Evolutionary conservation across 1,140 invertebrate species (phyloP).

Genomic region (Asobara japonica): DNA sequence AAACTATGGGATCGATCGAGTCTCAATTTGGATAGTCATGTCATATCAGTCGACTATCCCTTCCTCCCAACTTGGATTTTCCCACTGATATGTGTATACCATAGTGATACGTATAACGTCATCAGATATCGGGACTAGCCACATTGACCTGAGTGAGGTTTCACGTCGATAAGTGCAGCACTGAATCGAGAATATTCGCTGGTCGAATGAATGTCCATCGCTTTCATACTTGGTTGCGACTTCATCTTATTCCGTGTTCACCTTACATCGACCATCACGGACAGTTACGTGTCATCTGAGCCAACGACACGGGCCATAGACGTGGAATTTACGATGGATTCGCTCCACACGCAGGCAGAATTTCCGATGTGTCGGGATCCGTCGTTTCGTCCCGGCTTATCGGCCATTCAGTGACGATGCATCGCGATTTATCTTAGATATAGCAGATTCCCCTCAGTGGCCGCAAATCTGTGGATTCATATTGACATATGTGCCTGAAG

Average conservation of each 20-base stretch:
- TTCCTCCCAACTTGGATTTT: neutral
- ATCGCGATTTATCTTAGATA: no score
- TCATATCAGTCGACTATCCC: conserved; percentile 54
- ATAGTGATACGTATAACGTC: neutral
- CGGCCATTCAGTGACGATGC: conserved; percentile 9
- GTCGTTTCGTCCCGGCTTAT: conserved; percentile 23
- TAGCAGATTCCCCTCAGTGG: no score
- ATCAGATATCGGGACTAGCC: neutral
- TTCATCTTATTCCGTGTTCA: neutral
- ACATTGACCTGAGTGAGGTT: neutral
- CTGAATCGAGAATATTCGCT: neutral
- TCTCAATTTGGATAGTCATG: conserved; percentile 55
- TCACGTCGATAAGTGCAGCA: conserved; percentile 1
- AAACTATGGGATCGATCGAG: conserved; percentile 51
- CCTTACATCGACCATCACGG: neutral
- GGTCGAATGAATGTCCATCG: neutral
- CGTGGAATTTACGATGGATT: conserved; percentile 8
- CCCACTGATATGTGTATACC: neutral
- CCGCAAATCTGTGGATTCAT: no score
- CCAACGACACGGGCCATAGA: neutral
- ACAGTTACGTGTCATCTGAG: neutral
- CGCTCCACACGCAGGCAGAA: neutral
- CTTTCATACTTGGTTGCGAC: neutral
- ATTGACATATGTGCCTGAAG: no score
- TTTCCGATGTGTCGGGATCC: conserved; percentile 18